Base-by-base conservation (phyloP, 2,888 invertebrate species). In the Tinea semifulvella region DNA sequence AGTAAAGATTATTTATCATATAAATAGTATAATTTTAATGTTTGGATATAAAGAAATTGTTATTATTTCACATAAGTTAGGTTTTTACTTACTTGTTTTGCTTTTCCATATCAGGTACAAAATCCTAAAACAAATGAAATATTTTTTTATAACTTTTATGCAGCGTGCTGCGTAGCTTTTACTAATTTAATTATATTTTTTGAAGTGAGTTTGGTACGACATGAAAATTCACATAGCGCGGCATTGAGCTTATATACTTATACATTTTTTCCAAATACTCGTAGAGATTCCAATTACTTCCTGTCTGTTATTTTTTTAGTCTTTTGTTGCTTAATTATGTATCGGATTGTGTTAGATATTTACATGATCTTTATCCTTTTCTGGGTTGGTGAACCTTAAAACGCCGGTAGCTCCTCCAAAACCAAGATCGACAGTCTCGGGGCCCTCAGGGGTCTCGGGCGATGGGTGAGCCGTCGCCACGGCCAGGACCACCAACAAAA, bases 41-140 rank as follows among this genome's bases (percentile, higher is more conserved):
- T 5, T 5, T 35, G 14, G 28, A 28, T 4, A n/a, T 7, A 11
- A 28, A 8, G 11, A 7, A 28, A 28, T 28, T 28, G 4, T n/a
- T n/a, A 14, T 35, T 35, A 16, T 35, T 35, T 35, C 11, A 3
- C 3, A 2, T 35, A 16, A 35, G 7, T 7, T 4, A 36, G n/a
- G 5, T 18, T 36, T 17, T 18, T 45, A 50, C 54, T 56, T 50
- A 65, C 65, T 52, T 56, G 47, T 65, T 63, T 48, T 65, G 65
- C 35, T 52, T 56, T 42, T 56, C 56, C 8, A 64, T 58, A 43
- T 64, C 57, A 11, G 55, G 55, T 20, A 27, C 47, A 36, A 52
- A 54, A 17, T 52, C 55, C 65, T 65, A 56, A 50, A 42, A 49
- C 47, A 8, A 45, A 26, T 18, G 2, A 26, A 26, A 26, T n/a